phyloP scores from a whole-genome alignment of 64 coral and sea anemone genomes.

The Pachyseris speciosa region DNA sequence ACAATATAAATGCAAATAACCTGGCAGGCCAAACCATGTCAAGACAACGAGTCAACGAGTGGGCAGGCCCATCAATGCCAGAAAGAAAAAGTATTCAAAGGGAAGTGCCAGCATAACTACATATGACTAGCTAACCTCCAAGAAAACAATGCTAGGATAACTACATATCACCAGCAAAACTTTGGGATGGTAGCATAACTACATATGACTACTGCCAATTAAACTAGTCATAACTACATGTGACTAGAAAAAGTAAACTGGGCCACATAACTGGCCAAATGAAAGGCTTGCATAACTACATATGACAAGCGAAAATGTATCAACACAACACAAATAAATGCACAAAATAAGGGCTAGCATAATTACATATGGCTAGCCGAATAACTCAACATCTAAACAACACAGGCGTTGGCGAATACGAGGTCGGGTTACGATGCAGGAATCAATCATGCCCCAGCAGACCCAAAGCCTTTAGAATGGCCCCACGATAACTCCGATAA shows the following conservation, averaged over 20 bases:
- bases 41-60: conserved; percentile 19
- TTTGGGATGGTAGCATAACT: not conserved
- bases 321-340: not conserved
- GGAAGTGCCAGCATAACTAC: not conserved
- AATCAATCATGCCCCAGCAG: no score
- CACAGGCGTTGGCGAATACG: no score
- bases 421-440: no score
- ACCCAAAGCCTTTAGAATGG: not conserved
- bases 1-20: not conserved
- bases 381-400: not conserved
- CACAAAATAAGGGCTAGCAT: not conserved
- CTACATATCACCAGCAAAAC: conserved; percentile 3
- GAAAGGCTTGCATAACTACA: not conserved
- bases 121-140: not conserved
- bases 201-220: not conserved
- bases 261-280: not conserved
- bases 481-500: not conserved
- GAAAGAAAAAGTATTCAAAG: not conserved
- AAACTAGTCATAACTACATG: not conserved
- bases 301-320: not conserved
- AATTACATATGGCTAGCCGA: not conserved
- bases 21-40: conserved; percentile 15
- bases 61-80: not conserved
- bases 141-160: not conserved
- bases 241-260: no score